Evolutionary conservation across 1,140 invertebrate genomes (phyloP), one percentile per base, ranked within the genome.

Genomic region (Listronotus oregonensis): DNA sequence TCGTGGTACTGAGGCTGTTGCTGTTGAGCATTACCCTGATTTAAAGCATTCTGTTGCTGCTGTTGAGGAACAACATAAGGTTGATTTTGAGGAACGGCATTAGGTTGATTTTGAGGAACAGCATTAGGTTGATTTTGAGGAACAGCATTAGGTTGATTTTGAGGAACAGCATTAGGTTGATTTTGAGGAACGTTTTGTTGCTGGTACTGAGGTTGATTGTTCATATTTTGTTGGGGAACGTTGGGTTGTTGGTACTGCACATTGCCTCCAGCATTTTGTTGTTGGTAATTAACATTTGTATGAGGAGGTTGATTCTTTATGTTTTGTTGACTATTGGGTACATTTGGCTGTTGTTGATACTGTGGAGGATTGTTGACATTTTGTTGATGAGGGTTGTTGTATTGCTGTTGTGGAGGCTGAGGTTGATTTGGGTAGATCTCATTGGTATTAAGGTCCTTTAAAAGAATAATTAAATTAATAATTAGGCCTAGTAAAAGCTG

Each of bases 391-490:
- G 17, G 55, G 12, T 6, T 65, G 39, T 58, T 56, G 44, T 58
- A 15, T 31, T 65, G 58, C 17, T 39, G 17, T 51, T 67, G 64
- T 0, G 44, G 47, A 17, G 17, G 51, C 58, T 42, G 32, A 6
- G 37, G 61, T 43, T 66, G 64, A 66, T 61, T 56, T 37, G 70
- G 66, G 54, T 75, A 67, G 11, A 77, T 66, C 60, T 77, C 74
- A 68, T 77, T 76, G 4, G 73, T 75, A 51, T 77, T 75, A 27
- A 76, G 52, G 46, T 71, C 56, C 55, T 63, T 5, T 17, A 49
- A 37, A 37, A 27, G 21, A 27, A 27, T 27, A 27, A 27, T 27
- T 27, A 27, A 27, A 3, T 15, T 47, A 46, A 14, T 54, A 7
- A 56, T n/a, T n/a, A n/a, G n/a, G n/a, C n/a, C n/a, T n/a, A n/a